Evolutionary conservation across 2,797 vertebrate genomes (phyloP).

Genomic region (Sebastes hubbsi): DNA sequence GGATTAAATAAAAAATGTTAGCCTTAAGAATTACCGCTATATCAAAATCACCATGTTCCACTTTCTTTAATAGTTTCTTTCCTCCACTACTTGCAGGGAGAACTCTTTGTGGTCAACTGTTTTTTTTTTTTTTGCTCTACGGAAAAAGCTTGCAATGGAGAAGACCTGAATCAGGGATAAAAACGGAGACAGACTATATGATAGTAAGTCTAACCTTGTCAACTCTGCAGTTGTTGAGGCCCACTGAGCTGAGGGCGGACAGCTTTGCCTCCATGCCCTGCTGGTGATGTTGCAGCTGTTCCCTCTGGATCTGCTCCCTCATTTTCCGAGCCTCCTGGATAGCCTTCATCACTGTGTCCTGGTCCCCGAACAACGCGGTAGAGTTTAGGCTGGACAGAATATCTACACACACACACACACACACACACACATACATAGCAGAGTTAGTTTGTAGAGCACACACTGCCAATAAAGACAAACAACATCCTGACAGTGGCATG

Average conservation of each 20-base stretch:
- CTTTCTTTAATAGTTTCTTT: conserved; percentile 70
- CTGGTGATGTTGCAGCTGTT: conserved; percentile 92
- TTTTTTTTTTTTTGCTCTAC: conserved; percentile 21
- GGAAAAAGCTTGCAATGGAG: conserved; percentile 27
- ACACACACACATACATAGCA: not conserved
- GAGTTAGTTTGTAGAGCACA: not conserved
- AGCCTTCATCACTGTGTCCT: conserved; percentile 99
- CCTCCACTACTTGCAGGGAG: conserved; percentile 35
- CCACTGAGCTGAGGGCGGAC: conserved; percentile 90
- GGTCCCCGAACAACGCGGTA: conserved; percentile 97
- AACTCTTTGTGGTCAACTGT: conserved; percentile 36
- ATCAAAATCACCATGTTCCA: conserved; percentile 63
- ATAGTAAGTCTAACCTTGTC: conserved; percentile 88
- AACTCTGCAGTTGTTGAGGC: conserved; percentile 90
- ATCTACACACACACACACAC: conserved; percentile 78
- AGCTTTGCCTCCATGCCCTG: conserved; percentile 94
- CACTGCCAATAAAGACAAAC: not conserved
- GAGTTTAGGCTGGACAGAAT: conserved; percentile 99
- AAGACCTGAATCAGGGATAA: conserved; percentile 18
- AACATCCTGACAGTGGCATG: not conserved
- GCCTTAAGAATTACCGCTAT: conserved; percentile 68
- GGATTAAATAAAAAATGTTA: conserved; percentile 69
- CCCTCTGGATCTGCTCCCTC: conserved; percentile 98
- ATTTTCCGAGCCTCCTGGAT: conserved; percentile 99
- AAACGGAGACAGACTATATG: not conserved